Conservation (phyloP, 2,113 vertebrate genomes). For the Cichladusa arquata region DNA sequence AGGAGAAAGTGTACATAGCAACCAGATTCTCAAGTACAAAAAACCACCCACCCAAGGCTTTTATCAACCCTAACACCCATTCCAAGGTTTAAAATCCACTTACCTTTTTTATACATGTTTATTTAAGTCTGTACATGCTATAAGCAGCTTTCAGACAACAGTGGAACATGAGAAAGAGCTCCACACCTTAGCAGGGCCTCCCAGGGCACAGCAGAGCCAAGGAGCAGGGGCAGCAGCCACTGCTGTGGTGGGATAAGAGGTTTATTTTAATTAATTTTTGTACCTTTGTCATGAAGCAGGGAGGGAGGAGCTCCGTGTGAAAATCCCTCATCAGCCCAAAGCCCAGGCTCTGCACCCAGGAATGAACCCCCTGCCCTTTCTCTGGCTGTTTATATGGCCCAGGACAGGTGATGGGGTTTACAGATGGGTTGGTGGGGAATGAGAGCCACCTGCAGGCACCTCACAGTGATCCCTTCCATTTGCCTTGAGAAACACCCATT, state of each 20-base stretch:
- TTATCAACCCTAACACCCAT: not conserved
- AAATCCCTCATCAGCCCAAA: fast-evolving
- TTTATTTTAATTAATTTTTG: fast-evolving
- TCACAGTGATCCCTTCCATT: fast-evolving
- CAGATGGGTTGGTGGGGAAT: not conserved
- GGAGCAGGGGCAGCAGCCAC: not conserved
- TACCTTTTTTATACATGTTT: not conserved
- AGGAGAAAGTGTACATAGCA: not conserved
- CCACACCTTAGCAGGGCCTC: not conserved
- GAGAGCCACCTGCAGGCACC: not conserved
- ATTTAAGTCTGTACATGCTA: not conserved
- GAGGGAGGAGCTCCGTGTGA: fast-evolving
- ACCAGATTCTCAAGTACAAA: not conserved
- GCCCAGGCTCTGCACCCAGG: fast-evolving
- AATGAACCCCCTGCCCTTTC: fast-evolving
- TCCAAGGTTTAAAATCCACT: not conserved
- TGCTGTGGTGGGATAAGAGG: fast-evolving
- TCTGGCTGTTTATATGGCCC: not conserved
- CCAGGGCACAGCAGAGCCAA: not conserved
- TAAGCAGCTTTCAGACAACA: not conserved
- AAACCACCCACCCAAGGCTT: not conserved
- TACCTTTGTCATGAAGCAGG: fast-evolving
- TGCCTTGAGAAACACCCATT: not conserved
- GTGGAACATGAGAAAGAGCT: fast-evolving
- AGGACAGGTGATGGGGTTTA: not conserved